Conservation (phyloP, 2,797 vertebrate species). For the Sebastes trivittatus region DNA sequence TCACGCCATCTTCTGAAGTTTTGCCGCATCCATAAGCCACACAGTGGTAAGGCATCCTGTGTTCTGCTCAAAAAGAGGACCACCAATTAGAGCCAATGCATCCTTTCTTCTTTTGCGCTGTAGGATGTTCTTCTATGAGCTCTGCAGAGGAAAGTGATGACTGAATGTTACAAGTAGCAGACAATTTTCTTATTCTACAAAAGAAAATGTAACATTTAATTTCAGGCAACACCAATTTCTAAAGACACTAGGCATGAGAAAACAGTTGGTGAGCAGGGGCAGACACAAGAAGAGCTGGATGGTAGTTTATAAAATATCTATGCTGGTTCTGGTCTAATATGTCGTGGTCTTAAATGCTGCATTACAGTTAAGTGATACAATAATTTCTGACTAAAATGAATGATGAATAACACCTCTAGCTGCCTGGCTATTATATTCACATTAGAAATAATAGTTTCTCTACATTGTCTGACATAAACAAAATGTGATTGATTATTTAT, state of each 20-base stretch:
- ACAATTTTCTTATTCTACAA: not conserved
- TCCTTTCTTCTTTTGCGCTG: not conserved
- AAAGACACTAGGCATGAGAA: too few relatives aligned
- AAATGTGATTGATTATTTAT: not conserved
- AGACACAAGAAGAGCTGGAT: not conserved
- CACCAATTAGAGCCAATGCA: not conserved
- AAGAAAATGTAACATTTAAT: not conserved
- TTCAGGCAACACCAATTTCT: not conserved
- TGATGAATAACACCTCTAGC: not conserved
- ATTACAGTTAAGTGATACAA: not conserved
- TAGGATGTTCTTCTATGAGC: not conserved
- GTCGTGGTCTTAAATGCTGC: not conserved
- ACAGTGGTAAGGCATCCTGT: conserved; percentile 79
- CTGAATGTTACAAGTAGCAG: not conserved
- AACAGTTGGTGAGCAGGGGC: not conserved
- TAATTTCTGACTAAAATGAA: not conserved
- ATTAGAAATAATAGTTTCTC: not conserved
- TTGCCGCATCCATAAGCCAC: conserved; percentile 83
- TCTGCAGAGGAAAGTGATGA: conserved; percentile 16
- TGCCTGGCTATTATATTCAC: not conserved
- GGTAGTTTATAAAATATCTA: not conserved
- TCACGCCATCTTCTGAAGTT: conserved; percentile 73
- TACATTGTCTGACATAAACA: not conserved
- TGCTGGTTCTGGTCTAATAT: not conserved
- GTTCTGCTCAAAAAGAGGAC: not conserved